phyloP scores from a whole-genome alignment of 2,888 invertebrate genomes.

The Oithona nana region DNA sequence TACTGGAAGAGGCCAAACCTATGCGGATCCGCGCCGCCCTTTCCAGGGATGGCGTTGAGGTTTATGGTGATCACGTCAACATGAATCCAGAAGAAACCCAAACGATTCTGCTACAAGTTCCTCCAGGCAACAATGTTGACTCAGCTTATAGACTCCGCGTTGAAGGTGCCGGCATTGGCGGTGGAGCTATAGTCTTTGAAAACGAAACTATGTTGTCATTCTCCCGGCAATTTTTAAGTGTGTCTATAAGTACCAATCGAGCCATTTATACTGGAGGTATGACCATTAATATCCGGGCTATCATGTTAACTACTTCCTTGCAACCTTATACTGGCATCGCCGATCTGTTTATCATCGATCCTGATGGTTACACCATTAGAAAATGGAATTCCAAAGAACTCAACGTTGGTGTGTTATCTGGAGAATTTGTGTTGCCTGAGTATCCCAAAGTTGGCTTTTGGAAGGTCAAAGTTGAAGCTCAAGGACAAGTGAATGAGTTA shows the following conservation, averaged over 20 bases:
- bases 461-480: constrained; percentile 20
- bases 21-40: constrained; percentile 17
- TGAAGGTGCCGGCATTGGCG: constrained; percentile 26
- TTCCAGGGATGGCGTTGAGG: constrained; percentile 18
- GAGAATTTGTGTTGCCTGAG: constrained; percentile 2
- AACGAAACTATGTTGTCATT: constrained; percentile 29
- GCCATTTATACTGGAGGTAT: constrained; percentile 27
- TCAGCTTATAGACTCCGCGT: constrained; percentile 28
- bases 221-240: constrained; percentile 28
- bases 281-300: constrained; percentile 9
- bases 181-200: constrained; percentile 27
- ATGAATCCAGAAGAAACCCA: constrained; percentile 13
- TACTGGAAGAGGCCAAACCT: constrained; percentile 14
- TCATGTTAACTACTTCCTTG: constrained; percentile 7
- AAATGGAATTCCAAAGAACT: constrained; percentile 17
- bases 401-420: constrained; percentile 4
- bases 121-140: constrained; percentile 24
- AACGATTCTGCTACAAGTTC: constrained; percentile 25
- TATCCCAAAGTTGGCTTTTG: constrained; percentile 20
- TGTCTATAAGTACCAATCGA: constrained; percentile 31
- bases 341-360: constrained; percentile 15
- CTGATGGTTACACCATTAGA: constrained; percentile 11
- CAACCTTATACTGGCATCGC: constrained; percentile 13
- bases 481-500: constrained; percentile 19
- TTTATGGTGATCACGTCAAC: constrained; percentile 14